Conservation (phyloP, 35 echinoderm and acorn worm genomes). For the Hemicentrotus pulcherrimus region DNA sequence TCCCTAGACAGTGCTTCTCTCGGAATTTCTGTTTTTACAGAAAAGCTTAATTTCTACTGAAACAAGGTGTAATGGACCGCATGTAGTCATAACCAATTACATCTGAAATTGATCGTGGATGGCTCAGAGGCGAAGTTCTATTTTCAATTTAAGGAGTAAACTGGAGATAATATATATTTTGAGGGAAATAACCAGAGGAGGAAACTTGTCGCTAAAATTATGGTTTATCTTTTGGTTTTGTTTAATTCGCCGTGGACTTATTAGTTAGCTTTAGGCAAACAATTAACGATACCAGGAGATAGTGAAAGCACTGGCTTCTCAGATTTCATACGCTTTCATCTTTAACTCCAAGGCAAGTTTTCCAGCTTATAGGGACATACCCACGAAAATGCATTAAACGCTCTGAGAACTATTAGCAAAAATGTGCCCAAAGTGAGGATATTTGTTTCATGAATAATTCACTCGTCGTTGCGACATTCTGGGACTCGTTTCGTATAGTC, state of each 20-base stretch:
- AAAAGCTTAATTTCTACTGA: neutral
- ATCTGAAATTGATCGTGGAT: neutral
- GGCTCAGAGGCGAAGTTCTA: neutral
- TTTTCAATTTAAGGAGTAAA: neutral
- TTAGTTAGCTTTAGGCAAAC: neutral
- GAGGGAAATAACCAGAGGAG: neutral
- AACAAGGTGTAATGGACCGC: neutral
- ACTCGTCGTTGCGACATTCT: neutral
- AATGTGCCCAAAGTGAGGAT: too few relatives aligned
- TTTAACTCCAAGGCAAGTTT: neutral
- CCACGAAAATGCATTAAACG: neutral
- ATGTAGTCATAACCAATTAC: neutral
- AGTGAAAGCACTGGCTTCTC: neutral
- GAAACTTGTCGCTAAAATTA: neutral
- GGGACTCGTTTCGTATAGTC: neutral
- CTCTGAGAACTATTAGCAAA: too few relatives aligned
- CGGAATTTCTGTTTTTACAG: neutral
- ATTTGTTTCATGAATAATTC: neutral
- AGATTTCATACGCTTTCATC: neutral
- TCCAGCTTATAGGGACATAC: neutral
- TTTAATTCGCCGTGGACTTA: neutral
- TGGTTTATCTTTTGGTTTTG: neutral
- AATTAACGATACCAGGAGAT: neutral
- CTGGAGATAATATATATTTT: neutral
- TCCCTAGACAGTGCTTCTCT: neutral